Evolutionary conservation across 2,888 invertebrate species (phyloP), one percentile per base, ranked within the genome.

Genomic region (Tetranychus piercei): DNA sequence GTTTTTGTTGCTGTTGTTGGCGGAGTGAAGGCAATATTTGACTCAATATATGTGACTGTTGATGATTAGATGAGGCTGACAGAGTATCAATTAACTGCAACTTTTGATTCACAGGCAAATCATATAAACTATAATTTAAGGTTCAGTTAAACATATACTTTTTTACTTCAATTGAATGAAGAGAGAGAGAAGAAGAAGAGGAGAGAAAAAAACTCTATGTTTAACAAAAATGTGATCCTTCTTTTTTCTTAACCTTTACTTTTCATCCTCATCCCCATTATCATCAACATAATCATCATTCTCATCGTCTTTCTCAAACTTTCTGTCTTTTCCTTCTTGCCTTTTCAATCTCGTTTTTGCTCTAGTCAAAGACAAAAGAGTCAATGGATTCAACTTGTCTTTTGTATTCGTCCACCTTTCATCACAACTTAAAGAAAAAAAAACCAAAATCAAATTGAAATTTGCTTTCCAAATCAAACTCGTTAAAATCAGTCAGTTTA

Each of bases 51-150:
- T 55, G 9, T 55, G 55, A 55, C 55, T 55, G 55, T 55, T 55
- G 55, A 55, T 55, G 55, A 15, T 55, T 15, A 9, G 55, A 15
- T 55, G 55, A 55, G 55, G 55, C 9, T 55, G 55, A 55, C 55
- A 55, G 55, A 55, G 55, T 55, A 55, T 55, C 55, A 55, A 55
- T 55, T 55, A 55, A 55, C 55, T 55, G 55, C 55, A 55, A 55
- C 55, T 55, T 55, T 55, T 55, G 55, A 15, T 15, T 55, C 15
- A 55, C 55, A 55, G 15, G 9, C 55, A 55, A 15, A 55, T 55
- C 9, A 55, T 55, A 55, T 55, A 55, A 55, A 55, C 55, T 55
- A 55, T 55, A 55, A 55, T 55, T 55, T 55, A 55, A 55, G 55
- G 55, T 55, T 55, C 55, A 55, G 55, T 55, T 55, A 55, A 55